phyloP scores from a whole-genome alignment of 2,797 vertebrate genomes.

The Mormyrops attenuatus region DNA sequence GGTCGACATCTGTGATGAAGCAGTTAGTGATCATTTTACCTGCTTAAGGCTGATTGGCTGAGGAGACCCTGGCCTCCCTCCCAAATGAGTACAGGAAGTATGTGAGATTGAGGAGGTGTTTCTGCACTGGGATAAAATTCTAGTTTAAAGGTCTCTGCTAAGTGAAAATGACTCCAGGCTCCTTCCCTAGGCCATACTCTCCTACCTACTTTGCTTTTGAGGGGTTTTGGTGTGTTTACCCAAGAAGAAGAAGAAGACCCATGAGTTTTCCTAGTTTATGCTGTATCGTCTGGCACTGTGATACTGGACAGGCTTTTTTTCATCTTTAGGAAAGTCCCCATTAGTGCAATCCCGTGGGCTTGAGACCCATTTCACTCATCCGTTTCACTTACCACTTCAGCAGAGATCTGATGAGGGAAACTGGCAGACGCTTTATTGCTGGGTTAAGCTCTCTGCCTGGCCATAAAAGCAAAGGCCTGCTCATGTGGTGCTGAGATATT shows the following conservation, averaged over 20 bases:
- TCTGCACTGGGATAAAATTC: background rate
- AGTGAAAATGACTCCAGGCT: background rate
- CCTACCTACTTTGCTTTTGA: background rate
- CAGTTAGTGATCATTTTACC: background rate
- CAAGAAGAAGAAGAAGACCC: background rate
- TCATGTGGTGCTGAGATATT: constrained; percentile 37
- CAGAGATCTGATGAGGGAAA: background rate
- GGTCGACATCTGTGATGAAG: background rate
- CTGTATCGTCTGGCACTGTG: background rate
- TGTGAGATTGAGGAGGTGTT: background rate
- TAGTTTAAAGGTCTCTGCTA: background rate
- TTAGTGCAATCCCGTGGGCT: background rate
- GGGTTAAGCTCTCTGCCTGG: background rate
- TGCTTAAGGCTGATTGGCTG: background rate
- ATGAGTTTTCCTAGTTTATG: background rate
- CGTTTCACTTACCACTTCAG: background rate
- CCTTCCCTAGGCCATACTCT: background rate
- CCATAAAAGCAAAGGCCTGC: constrained; percentile 16
- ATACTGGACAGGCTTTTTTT: background rate
- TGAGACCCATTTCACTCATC: background rate
- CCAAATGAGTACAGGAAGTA: background rate
- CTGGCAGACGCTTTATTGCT: background rate
- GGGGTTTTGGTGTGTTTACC: background rate
- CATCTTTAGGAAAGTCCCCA: background rate
- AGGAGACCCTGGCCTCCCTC: background rate